A percentile compares a stretch with the other conserved stretches of the same genome.
These are phyloP conservation scores for Pteronotus mesoamericanus DNA, from an alignment of 2,797 vertebrate genomes.

Conservation along the genomic window DNA sequence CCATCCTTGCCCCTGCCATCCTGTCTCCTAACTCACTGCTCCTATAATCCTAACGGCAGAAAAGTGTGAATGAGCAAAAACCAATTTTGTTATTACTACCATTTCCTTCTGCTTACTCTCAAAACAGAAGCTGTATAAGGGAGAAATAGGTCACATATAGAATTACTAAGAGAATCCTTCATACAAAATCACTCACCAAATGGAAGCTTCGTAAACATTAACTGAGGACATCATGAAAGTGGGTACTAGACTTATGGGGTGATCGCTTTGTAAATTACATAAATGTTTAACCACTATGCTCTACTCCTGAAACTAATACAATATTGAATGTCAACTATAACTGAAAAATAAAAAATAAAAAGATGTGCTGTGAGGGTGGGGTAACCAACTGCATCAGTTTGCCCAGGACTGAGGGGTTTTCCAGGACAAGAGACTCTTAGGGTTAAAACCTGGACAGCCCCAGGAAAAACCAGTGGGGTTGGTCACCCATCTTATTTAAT, in stretches of 20 bases:
- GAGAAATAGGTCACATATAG: slow-evolving; percentile 47
- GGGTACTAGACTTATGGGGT: neutral
- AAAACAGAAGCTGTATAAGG: slow-evolving; percentile 58
- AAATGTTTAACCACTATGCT: neutral
- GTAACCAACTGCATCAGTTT: neutral
- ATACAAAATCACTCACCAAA: slow-evolving; percentile 40
- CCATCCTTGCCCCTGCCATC: neutral
- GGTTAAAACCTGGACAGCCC: neutral
- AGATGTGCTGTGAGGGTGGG: neutral
- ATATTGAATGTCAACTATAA: neutral
- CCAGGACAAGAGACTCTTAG: neutral
- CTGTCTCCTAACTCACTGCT: neutral
- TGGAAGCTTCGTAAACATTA: slow-evolving; percentile 23
- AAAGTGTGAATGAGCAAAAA: slow-evolving; percentile 66
- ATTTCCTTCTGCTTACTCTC: slow-evolving; percentile 71
- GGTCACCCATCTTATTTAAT: neutral
- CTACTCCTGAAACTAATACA: neutral
- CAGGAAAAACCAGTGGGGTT: neutral
- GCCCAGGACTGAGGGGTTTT: neutral
- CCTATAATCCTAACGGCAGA: slow-evolving; percentile 19
- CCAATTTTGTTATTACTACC: slow-evolving; percentile 51
- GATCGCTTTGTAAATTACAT: neutral
- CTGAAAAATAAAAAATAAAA: neutral
- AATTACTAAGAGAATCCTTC: slow-evolving; percentile 65
- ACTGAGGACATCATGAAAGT: neutral